phyloP scores from a whole-genome alignment of 2,888 invertebrate genomes.

The Acrobasis consociella region DNA sequence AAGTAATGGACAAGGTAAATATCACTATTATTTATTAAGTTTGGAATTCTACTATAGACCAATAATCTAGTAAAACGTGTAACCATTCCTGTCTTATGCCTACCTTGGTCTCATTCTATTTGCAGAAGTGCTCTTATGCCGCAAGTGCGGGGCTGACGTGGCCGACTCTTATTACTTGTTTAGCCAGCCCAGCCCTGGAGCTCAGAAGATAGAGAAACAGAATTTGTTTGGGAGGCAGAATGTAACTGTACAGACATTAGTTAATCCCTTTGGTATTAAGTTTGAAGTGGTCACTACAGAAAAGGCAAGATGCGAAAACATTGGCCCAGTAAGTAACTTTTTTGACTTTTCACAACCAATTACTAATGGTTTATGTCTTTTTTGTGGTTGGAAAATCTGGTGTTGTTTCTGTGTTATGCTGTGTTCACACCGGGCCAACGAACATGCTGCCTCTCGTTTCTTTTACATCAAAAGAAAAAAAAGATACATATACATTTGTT shows the following conservation, averaged over 20 bases:
- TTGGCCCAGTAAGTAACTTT: conserved; percentile 69
- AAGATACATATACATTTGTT: no score
- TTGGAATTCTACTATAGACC: no score
- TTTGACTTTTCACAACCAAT: background rate
- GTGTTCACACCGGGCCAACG: no score
- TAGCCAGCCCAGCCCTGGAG: conserved; percentile 76
- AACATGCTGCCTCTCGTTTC: no score
- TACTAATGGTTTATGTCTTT: no score
- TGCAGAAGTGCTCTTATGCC: conserved; percentile 81
- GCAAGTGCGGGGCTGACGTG: conserved; percentile 83
- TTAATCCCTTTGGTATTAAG: conserved; percentile 79
- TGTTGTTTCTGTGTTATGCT: no score
- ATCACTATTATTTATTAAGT: background rate
- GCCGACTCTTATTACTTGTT: conserved; percentile 79
- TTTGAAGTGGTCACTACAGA: conserved; percentile 79
- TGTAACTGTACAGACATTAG: conserved; percentile 80
- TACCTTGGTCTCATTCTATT: conserved; percentile 33
- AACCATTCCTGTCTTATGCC: no score
- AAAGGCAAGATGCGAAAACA: conserved; percentile 80
- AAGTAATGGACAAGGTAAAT: conserved; percentile 54
- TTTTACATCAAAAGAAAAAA: no score
- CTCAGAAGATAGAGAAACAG: conserved; percentile 68
- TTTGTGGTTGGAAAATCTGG: no score
- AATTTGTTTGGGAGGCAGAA: conserved; percentile 79
- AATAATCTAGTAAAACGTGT: no score